Evolutionary conservation across 2,888 invertebrate species (phyloP).

Genomic region (Standfussiana lucernea): DNA sequence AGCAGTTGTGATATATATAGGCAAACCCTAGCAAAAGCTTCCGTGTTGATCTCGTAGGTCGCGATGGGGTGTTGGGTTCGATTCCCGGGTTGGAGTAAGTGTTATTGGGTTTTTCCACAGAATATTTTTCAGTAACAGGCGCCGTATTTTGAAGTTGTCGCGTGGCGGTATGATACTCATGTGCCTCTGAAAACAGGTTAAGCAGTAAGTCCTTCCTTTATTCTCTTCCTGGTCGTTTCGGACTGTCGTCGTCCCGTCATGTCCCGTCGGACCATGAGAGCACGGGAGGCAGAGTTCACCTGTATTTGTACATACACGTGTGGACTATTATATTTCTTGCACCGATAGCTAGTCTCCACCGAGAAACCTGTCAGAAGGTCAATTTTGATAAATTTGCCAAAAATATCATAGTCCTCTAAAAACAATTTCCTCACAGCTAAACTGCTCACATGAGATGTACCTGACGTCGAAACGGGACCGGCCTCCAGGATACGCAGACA

Average conservation of each 20-base stretch:
- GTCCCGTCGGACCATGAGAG: not conserved
- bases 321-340: not conserved
- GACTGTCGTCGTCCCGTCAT: no score
- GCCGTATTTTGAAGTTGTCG: not conserved
- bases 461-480: constrained; percentile 89
- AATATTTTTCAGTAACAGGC: not conserved
- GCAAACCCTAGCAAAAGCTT: not conserved
- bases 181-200: not conserved
- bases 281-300: not conserved
- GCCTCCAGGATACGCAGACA: constrained; percentile 94
- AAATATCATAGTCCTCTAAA: not conserved
- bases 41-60: not conserved
- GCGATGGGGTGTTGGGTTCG: not conserved
- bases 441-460: constrained; percentile 93
- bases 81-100: not conserved
- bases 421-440: constrained; percentile 88
- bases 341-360: not conserved
- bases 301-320: not conserved
- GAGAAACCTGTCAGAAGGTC: not conserved
- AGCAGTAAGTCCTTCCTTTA: not conserved
- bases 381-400: not conserved
- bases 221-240: not conserved
- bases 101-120: not conserved
- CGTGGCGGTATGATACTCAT: not conserved
- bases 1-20: not conserved